These are phyloP conservation scores for Operophtera brumata DNA, from an alignment of 2,888 invertebrate genomes.

Conservation along the genomic window DNA sequence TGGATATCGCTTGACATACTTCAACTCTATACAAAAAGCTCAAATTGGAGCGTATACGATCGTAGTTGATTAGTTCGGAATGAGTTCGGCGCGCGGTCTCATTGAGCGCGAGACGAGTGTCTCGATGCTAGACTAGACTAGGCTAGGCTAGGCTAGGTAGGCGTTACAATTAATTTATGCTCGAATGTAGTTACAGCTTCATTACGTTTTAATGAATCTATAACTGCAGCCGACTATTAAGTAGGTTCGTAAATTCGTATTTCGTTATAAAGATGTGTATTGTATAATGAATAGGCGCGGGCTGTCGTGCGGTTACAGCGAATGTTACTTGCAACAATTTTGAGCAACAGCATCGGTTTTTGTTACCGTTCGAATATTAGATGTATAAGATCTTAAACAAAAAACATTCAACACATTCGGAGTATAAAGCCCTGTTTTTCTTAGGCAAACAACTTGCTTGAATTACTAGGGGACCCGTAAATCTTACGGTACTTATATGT, in stretches of 20 bases:
- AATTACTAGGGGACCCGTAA: no score
- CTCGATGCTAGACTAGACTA: conserved; percentile 17
- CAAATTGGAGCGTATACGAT: conserved; percentile 22
- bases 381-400: conserved; percentile 15
- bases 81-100: conserved; percentile 3
- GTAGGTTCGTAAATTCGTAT: conserved; percentile 16
- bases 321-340: conserved; percentile 9
- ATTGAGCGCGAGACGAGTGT: conserved; percentile 8
- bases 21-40: conserved; percentile 5
- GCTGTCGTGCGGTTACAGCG: conserved; percentile 1
- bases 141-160: conserved; percentile 11
- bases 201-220: not conserved
- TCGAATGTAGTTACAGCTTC: conserved; percentile 5
- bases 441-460: not conserved
- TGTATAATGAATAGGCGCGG: conserved; percentile 1
- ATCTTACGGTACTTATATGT: no score
- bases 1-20: not conserved
- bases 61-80: not conserved
- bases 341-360: not conserved
- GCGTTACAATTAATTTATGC: conserved; percentile 18
- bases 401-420: not conserved
- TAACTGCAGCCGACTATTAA: conserved; percentile 3
- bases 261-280: conserved; percentile 21
- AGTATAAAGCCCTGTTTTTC: not conserved
- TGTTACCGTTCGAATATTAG: conserved; percentile 24